Conservation (phyloP, 1,140 invertebrate species). For the Drosophila kurseongensis region DNA sequence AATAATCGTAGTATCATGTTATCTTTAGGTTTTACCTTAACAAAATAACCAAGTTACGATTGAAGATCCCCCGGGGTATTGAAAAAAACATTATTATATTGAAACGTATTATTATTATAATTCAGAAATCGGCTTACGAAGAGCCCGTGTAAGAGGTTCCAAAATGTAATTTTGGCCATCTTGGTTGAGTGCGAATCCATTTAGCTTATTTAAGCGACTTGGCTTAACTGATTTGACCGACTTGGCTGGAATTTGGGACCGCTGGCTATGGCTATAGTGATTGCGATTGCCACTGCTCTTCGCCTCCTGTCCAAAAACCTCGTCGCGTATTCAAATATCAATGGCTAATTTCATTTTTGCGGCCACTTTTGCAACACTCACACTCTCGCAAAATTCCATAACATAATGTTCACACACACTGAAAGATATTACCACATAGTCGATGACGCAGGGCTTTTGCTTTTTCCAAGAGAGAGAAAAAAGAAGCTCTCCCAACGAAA, state of each 20-base stretch:
- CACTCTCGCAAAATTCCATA: conserved; percentile 51
- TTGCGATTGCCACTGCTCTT: conserved; percentile 1
- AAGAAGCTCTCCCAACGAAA: conserved; percentile 1
- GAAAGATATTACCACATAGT: conserved; percentile 68
- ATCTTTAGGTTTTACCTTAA: too few relatives aligned
- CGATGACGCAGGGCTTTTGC: conserved; percentile 77
- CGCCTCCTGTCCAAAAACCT: background rate
- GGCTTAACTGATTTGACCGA: conserved; percentile 44
- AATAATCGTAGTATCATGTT: too few relatives aligned
- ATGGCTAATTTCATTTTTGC: conserved; percentile 69
- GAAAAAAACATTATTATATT: background rate
- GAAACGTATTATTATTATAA: background rate
- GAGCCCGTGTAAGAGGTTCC: background rate
- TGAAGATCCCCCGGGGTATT: too few relatives aligned
- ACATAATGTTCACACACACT: conserved; percentile 38
- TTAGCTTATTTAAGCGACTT: conserved; percentile 28
- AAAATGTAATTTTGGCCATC: conserved; percentile 13
- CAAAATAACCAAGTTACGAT: too few relatives aligned
- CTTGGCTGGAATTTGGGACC: conserved; percentile 25
- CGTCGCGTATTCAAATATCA: conserved; percentile 52
- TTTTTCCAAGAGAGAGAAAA: conserved; percentile 3
- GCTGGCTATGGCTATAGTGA: conserved; percentile 23
- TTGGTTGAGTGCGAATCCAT: conserved; percentile 34
- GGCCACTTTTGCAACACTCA: conserved; percentile 73
- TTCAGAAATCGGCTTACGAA: background rate